These are phyloP conservation scores for Actinopyga echinites DNA, from an alignment of 53 echinoderm and acorn worm genomes.

Conservation along the genomic window DNA sequence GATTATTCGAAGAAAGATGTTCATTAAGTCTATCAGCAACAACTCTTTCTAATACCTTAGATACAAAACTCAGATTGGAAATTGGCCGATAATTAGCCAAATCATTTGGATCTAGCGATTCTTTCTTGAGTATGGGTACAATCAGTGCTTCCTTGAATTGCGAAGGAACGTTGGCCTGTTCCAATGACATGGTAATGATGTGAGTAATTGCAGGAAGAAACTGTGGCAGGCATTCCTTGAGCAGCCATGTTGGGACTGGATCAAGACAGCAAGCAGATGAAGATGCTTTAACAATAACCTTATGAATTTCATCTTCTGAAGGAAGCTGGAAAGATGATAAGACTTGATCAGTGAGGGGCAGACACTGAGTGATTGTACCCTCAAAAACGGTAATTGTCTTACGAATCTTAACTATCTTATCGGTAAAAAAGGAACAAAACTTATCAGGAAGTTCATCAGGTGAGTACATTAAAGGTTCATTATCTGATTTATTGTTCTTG, in stretches of 20 bases:
- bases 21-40: background rate
- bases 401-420: background rate
- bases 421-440: background rate
- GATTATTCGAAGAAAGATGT: background rate
- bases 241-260: conserved; percentile 25
- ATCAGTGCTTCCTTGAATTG: conserved; percentile 1
- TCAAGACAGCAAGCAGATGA: conserved; percentile 3
- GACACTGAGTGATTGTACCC: background rate
- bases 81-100: too few relatives aligned
- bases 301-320: background rate
- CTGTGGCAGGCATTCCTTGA: background rate
- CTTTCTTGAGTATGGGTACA: conserved; percentile 4
- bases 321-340: background rate
- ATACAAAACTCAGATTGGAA: background rate
- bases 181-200: background rate
- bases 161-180: background rate
- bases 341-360: background rate
- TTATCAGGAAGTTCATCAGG: background rate
- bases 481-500: background rate
- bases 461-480: background rate
- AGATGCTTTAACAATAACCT: background rate
- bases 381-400: background rate
- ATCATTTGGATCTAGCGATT: background rate
- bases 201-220: background rate
- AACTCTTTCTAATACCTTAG: background rate